Percentiles rank a stretch among this genome's conserved stretches.
Evolutionary conservation across 2,113 vertebrate species (phyloP).

Genomic region (Grantiella picta): DNA sequence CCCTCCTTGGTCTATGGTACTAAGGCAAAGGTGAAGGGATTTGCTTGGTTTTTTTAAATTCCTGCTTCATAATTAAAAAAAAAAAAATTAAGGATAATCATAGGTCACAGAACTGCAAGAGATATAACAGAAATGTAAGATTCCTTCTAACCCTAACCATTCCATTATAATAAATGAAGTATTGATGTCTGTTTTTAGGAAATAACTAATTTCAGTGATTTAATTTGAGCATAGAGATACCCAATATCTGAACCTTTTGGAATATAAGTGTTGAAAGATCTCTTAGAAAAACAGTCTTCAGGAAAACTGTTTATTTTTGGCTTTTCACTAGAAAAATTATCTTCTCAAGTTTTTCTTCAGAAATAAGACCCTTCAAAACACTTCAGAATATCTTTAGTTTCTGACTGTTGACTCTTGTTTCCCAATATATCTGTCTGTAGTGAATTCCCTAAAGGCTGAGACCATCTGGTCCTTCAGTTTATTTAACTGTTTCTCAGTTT

Average conservation of each 20-base stretch:
- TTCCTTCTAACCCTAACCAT: neutral
- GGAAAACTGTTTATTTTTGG: neutral
- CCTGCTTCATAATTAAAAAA: neutral
- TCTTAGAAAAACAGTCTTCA: neutral
- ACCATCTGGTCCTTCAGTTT: constrained; percentile 62
- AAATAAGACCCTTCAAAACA: constrained; percentile 24
- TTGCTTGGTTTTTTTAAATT: neutral
- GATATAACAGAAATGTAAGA: neutral
- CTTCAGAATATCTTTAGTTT: constrained; percentile 42
- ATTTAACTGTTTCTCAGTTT: constrained; percentile 54
- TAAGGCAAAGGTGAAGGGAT: neutral
- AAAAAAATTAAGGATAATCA: neutral
- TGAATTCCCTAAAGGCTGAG: constrained; percentile 46
- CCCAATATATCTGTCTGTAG: constrained; percentile 30
- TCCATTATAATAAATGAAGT: neutral
- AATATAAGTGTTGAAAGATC: neutral
- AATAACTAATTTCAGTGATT: neutral
- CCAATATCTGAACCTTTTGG: neutral
- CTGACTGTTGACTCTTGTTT: constrained; percentile 35
- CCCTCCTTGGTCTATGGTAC: neutral
- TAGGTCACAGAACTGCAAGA: neutral
- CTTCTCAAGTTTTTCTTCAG: neutral
- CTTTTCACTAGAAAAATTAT: neutral
- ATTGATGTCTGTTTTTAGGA: neutral
- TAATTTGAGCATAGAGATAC: neutral